These are phyloP conservation scores for Hippopotamyrus pictus DNA, from an alignment of 2,797 vertebrate species.

Conservation along the genomic window DNA sequence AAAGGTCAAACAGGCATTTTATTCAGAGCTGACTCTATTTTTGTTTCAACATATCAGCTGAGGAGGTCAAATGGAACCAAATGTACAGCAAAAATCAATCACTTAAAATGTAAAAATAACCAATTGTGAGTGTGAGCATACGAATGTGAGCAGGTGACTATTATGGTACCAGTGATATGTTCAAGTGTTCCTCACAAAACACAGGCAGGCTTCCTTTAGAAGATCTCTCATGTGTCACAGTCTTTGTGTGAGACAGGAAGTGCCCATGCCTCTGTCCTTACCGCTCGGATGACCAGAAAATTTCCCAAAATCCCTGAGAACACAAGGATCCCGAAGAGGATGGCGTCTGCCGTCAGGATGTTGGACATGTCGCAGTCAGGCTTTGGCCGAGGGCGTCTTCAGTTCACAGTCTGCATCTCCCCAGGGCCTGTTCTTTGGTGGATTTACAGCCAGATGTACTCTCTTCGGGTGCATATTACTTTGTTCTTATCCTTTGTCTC, in stretches of 20 bases:
- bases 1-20: not conserved
- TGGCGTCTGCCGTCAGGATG: conserved; percentile 55
- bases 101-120: not conserved
- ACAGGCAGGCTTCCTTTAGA: not conserved
- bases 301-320: conserved; percentile 71
- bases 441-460: not conserved
- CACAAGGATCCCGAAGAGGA: conserved; percentile 65
- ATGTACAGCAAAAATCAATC: not conserved
- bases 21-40: not conserved
- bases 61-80: not conserved
- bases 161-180: not conserved
- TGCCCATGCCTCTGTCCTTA: conserved; percentile 40
- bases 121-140: not conserved
- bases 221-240: not conserved
- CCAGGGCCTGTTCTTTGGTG: not conserved
- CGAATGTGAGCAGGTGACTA: not conserved
- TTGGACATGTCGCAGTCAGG: conserved; percentile 51
- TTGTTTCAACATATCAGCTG: not conserved
- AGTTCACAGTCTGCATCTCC: not conserved
- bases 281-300: conserved; percentile 66
- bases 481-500: conserved; percentile 8
- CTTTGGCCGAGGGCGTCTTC: not conserved
- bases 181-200: not conserved
- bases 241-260: not conserved
- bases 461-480: not conserved